Conservation (phyloP, 1,140 invertebrate genomes). For the Panulirus ornatus region DNA sequence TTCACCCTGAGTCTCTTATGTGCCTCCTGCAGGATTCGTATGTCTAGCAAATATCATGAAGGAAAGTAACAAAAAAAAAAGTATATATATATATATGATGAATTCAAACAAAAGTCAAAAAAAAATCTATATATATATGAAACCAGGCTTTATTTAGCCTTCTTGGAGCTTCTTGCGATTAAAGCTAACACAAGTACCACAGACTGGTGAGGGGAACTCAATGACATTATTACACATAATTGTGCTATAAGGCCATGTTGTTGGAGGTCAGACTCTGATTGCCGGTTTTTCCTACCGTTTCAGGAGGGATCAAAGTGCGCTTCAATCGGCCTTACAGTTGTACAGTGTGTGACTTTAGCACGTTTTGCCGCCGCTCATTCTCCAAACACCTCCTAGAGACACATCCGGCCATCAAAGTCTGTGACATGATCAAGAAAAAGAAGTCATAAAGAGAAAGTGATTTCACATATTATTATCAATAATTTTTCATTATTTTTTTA, state of each 20-base stretch:
- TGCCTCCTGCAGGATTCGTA: constrained; percentile 53
- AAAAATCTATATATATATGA: too few relatives aligned
- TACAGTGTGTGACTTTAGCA: constrained; percentile 76
- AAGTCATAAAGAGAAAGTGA: constrained; percentile 65
- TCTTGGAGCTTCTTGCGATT: constrained; percentile 22
- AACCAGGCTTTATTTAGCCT: constrained; percentile 36
- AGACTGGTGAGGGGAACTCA: constrained; percentile 61
- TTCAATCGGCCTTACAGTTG: constrained; percentile 76
- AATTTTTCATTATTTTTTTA: too few relatives aligned
- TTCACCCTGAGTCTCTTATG: constrained; percentile 55
- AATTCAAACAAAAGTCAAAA: constrained; percentile 23
- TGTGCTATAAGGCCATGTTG: constrained; percentile 39
- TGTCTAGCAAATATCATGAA: constrained; percentile 24
- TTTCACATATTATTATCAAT: too few relatives aligned
- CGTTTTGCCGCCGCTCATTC: constrained; percentile 75
- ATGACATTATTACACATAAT: constrained; percentile 38
- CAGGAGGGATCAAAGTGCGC: constrained; percentile 76
- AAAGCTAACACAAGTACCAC: constrained; percentile 49
- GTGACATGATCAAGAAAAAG: constrained; percentile 75
- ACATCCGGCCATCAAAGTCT: constrained; percentile 75
- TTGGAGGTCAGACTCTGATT: constrained; percentile 69
- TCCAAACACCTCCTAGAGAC: constrained; percentile 76
- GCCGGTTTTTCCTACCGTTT: constrained; percentile 75
- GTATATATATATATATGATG: too few relatives aligned
- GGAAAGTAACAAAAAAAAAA: constrained; percentile 36